Percentiles rank a stretch among this genome's conserved stretches.
phyloP scores from a whole-genome alignment of 2,888 invertebrate genomes.

The Eustalomyia histrio region DNA sequence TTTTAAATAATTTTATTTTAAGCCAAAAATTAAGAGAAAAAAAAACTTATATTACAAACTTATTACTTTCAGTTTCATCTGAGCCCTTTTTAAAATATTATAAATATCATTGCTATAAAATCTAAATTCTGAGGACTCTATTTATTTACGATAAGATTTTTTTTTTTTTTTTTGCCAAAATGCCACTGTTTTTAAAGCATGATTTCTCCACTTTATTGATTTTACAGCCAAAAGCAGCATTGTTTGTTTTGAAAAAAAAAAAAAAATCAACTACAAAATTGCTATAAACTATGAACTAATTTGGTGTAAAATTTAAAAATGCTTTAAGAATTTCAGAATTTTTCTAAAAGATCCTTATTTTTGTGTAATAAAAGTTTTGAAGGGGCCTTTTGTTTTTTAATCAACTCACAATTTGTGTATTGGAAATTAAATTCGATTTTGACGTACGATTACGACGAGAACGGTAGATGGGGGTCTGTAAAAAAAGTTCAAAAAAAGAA shows the following conservation, averaged over 20 bases:
- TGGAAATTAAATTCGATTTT: slow-evolving; percentile 78
- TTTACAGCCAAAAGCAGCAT: slow-evolving; percentile 49
- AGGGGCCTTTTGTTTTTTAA: slow-evolving; percentile 51
- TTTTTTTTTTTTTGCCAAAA: background rate
- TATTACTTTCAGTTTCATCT: no score
- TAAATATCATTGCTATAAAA: no score
- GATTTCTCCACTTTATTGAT: background rate
- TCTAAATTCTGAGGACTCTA: background rate
- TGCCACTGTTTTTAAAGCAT: slow-evolving; percentile 6
- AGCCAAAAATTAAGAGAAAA: no score
- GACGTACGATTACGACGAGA: slow-evolving; percentile 78
- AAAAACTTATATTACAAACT: no score
- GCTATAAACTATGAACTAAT: slow-evolving; percentile 34
- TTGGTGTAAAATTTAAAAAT: slow-evolving; percentile 36
- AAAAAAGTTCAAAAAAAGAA: slow-evolving; percentile 70
- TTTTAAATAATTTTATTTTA: no score
- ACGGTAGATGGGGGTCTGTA: slow-evolving; percentile 78
- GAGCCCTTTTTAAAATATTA: no score
- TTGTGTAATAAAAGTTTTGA: slow-evolving; percentile 42
- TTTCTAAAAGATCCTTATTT: slow-evolving; percentile 40
- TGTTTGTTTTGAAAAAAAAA: slow-evolving; percentile 30
- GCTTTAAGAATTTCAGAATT: slow-evolving; percentile 38
- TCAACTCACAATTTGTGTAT: slow-evolving; percentile 78
- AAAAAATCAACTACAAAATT: slow-evolving; percentile 49
- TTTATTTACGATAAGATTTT: background rate